Evolutionary conservation across 37 sponge, comb jelly and placozoan genomes (phyloP).

Genomic region (Petrosia ficiformis): DNA sequence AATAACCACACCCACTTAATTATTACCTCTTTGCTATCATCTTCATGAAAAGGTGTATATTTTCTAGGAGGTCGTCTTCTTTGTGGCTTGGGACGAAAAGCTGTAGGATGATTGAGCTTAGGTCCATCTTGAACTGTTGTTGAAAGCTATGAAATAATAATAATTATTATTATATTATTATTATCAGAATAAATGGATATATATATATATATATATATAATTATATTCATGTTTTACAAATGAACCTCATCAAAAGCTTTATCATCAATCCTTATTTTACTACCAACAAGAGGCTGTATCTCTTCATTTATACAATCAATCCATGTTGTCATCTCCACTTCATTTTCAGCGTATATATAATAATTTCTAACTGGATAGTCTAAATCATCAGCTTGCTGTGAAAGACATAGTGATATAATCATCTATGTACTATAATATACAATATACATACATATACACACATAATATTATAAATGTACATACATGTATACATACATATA

Average conservation of each 20-base stretch:
- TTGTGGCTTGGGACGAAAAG: constrained; percentile 45
- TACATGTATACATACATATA: no score
- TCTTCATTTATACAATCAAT: constrained; percentile 34
- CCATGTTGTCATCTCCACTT: constrained; percentile 63
- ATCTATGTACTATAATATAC: no score
- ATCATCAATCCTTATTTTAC: constrained; percentile 34
- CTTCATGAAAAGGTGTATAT: constrained; percentile 69
- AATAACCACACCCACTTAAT: neutral
- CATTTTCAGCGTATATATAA: constrained; percentile 59
- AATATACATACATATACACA: no score
- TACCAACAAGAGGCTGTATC: constrained; percentile 21
- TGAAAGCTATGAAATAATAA: constrained; percentile 38
- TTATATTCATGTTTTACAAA: no score
- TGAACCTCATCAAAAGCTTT: constrained; percentile 64
- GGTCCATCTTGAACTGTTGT: constrained; percentile 32
- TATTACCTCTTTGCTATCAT: constrained; percentile 49
- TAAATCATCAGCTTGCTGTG: constrained; percentile 4
- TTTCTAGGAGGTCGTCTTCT: constrained; percentile 49
- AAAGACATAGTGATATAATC: no score
- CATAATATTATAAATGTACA: no score
- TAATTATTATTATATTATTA: neutral
- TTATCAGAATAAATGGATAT: neutral
- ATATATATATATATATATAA: neutral
- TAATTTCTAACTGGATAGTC: constrained; percentile 44
- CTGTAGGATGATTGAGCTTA: constrained; percentile 72